These are phyloP conservation scores for Poeciliopsis prolifica DNA, from an alignment of 2,113 vertebrate species.

Conservation along the genomic window DNA sequence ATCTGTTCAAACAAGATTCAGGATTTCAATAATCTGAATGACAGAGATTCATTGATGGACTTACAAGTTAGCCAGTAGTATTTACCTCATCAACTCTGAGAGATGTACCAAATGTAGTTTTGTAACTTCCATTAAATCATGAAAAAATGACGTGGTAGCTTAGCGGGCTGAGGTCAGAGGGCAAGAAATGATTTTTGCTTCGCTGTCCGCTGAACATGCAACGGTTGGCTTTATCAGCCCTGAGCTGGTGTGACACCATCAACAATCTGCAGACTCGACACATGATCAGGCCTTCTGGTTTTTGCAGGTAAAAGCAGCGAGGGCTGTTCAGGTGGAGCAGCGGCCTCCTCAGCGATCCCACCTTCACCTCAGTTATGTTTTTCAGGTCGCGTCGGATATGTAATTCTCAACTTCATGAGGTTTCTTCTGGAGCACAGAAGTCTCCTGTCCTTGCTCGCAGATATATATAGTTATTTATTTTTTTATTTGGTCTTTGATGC, in stretches of 20 bases:
- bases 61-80: neutral
- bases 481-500: constrained; percentile 57
- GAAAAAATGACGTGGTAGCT: neutral
- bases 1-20: neutral
- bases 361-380: constrained; percentile 16
- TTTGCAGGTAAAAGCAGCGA: constrained; percentile 26
- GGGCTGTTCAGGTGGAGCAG: constrained; percentile 23
- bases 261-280: constrained; percentile 49
- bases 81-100: neutral
- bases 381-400: constrained; percentile 2
- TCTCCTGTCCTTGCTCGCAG: constrained; percentile 4
- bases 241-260: constrained; percentile 28
- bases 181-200: constrained; percentile 45
- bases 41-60: neutral
- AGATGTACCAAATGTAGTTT: neutral
- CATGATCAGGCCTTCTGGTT: constrained; percentile 37
- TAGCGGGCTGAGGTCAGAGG: constrained; percentile 1
- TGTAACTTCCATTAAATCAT: neutral
- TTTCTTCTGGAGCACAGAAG: constrained; percentile 8
- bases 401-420: constrained; percentile 18
- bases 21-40: neutral
- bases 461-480: constrained; percentile 17
- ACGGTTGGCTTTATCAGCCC: constrained; percentile 47
- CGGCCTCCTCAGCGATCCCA: constrained; percentile 14
- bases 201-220: constrained; percentile 31